Evolutionary conservation across 2,113 vertebrate genomes (phyloP).

Genomic region (Dunckerocampus dactyliophorus): DNA sequence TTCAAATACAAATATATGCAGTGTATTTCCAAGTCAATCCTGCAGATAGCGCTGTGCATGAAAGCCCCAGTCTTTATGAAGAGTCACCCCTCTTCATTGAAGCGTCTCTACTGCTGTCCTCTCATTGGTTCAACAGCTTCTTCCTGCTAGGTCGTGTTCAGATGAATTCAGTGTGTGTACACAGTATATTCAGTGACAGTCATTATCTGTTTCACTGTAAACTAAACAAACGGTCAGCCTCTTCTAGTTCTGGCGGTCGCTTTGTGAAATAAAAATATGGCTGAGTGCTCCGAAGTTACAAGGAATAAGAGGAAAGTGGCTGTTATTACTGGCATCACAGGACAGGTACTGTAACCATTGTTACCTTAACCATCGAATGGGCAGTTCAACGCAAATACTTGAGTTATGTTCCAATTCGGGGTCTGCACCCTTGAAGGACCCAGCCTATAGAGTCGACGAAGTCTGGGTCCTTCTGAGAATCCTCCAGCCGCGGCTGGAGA

Average conservation of each 20-base stretch:
- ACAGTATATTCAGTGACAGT: conserved; percentile 29
- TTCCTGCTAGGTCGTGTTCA: conserved; percentile 40
- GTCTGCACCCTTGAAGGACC: too few relatives aligned
- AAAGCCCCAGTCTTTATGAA: neutral
- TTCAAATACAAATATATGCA: too few relatives aligned
- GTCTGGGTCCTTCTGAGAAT: too few relatives aligned
- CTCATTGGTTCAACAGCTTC: conserved; percentile 52
- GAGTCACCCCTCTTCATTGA: neutral
- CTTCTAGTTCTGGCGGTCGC: neutral
- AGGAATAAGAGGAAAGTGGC: conserved; percentile 58
- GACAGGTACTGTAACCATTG: conserved; percentile 56
- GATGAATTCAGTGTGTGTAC: neutral
- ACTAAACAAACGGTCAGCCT: conserved; percentile 1
- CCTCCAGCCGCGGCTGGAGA: too few relatives aligned
- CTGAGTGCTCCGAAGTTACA: conserved; percentile 31
- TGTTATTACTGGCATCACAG: conserved; percentile 73
- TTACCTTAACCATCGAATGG: neutral
- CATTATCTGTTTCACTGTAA: neutral
- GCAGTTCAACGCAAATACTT: too few relatives aligned
- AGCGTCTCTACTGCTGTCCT: neutral
- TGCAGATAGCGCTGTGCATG: conserved; percentile 26
- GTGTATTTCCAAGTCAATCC: conserved; percentile 2
- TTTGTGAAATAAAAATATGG: conserved; percentile 43
- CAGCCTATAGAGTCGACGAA: too few relatives aligned
- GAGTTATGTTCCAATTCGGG: too few relatives aligned